Conservation (phyloP, 2,888 invertebrate species). For the Strigamia crassipes region DNA sequence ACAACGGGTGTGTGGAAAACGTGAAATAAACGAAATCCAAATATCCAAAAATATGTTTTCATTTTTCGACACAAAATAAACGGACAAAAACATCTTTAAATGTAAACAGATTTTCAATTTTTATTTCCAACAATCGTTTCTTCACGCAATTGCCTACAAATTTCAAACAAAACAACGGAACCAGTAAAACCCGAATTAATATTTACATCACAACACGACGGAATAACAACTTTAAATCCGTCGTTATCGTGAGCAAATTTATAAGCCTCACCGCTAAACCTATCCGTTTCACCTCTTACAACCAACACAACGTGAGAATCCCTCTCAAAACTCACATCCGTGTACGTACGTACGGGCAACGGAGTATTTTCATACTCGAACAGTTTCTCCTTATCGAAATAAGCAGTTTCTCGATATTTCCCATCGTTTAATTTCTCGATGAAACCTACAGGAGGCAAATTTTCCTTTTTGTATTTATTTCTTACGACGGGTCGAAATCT, state of each 20-base stretch:
- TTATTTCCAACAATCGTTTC: neutral
- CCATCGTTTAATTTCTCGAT: neutral
- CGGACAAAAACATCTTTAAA: neutral
- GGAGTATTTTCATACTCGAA: constrained; percentile 45
- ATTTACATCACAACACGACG: constrained; percentile 76
- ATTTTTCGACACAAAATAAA: neutral
- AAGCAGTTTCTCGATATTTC: neutral
- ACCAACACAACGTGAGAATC: constrained; percentile 69
- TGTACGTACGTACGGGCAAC: constrained; percentile 69
- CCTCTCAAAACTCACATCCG: constrained; percentile 65
- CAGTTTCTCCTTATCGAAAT: neutral
- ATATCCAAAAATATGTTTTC: too few species aligned
- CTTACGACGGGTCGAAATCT: neutral
- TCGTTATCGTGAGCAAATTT: constrained; percentile 65
- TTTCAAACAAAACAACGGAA: constrained; percentile 82
- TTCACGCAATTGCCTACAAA: constrained; percentile 67
- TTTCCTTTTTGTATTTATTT: neutral
- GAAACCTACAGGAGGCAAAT: neutral
- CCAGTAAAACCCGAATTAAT: constrained; percentile 82
- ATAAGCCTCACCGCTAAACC: constrained; percentile 75
- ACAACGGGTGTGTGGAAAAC: neutral
- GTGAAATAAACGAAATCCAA: too few species aligned
- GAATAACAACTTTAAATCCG: constrained; percentile 75
- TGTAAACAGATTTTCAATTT: neutral
- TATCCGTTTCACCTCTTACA: constrained; percentile 87